Conservation (phyloP, 2,113 vertebrate genomes). For the Stegostoma tigrinum region DNA sequence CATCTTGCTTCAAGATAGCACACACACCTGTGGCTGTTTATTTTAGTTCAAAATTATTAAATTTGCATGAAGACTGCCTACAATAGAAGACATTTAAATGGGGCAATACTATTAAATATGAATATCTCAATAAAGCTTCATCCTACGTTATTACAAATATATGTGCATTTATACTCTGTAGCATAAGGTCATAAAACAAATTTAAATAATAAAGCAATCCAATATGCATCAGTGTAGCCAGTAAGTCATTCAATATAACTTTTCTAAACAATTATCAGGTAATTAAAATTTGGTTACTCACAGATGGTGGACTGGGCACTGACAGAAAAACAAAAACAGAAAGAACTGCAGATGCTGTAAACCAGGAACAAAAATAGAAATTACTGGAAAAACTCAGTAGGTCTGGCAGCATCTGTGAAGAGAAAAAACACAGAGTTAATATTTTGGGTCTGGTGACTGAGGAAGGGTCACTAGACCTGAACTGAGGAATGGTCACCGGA, state of each 20-base stretch:
- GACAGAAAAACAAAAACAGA: not conserved
- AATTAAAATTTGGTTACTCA: not conserved
- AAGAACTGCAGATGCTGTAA: too few species aligned
- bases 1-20: too few species aligned
- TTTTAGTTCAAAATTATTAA: not conserved
- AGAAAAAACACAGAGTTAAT: too few species aligned
- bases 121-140: not conserved
- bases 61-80: not conserved
- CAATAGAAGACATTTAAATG: not conserved
- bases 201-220: not conserved
- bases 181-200: not conserved
- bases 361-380: too few species aligned
- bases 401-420: too few species aligned
- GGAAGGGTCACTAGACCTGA: too few species aligned
- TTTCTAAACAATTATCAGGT: not conserved
- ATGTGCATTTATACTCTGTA: not conserved
- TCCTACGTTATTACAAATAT: not conserved
- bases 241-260: not conserved
- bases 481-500: too few species aligned
- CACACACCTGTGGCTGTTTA: too few species aligned
- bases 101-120: not conserved
- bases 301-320: not conserved
- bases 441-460: too few species aligned
- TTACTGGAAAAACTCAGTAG: too few species aligned
- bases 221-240: not conserved